Base-by-base conservation (phyloP, 2,797 vertebrate species). In the Coreius guichenoti region DNA sequence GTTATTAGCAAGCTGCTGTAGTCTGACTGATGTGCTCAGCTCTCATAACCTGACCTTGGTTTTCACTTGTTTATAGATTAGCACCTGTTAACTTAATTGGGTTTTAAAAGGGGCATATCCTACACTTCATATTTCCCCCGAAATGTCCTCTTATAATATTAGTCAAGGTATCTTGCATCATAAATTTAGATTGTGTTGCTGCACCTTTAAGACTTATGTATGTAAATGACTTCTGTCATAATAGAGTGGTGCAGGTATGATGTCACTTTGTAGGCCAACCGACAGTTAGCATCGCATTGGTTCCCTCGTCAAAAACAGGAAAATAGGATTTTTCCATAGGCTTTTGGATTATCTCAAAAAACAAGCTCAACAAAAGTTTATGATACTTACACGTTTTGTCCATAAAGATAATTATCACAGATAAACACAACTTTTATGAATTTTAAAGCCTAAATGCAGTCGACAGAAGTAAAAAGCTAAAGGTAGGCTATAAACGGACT, bases 1-100 rank as follows among this genome's bases (percentile, higher is more conserved):
- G 33, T 84, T 49, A 69, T 81, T 70, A 77, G 82, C 67, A 67
- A 79, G 19, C 33, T 45, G 74, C 45, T 75, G 43, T 79, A 49
- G 49, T 72, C 39, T 61, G 21, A 33, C 36, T 68, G 7, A 70
- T 61, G 69, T 61, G 26, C 19, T 36, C 29, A 36, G 49, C 86
- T 45, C 54, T 78, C 54, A 43, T 69, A 36, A 84, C 47, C 80
- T 61, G 73, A 73, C 77, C 70, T 63, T 74, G 68, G 26, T 56
- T 76, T 63, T 87, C n/a, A 2, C 58, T 47, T 31, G 47, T 49
- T 54, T 76, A 77, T 81, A 45, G 67, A 47, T 45, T 63, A 21
- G 16, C 36, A 63, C n/a, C 23, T 45, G 14, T 45, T 78, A 45
- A 45, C 54, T 21, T 21, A 79, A 26, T 31, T 39, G 7, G 14